phyloP scores from a whole-genome alignment of 2,797 vertebrate genomes.

The Apogon hyalosoma region DNA sequence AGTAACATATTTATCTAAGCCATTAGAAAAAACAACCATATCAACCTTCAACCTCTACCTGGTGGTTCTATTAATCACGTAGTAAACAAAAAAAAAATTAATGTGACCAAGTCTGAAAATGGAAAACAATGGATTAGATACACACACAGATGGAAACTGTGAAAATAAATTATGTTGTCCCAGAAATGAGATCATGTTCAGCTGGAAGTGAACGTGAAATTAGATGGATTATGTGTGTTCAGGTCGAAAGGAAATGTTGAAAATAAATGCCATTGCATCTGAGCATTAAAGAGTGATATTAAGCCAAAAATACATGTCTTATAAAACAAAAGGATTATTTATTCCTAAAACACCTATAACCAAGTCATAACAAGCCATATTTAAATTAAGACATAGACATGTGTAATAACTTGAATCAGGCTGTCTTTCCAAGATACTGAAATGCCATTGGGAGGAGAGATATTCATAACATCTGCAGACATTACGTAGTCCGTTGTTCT shows the following conservation, averaged over 20 bases:
- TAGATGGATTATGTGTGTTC: slow-evolving; percentile 40
- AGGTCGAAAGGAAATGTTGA: slow-evolving; percentile 45
- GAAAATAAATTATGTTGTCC: slow-evolving; percentile 48
- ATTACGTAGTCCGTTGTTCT: slow-evolving; percentile 4
- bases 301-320: slow-evolving; percentile 17
- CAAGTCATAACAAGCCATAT: slow-evolving; percentile 49
- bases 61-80: slow-evolving; percentile 29
- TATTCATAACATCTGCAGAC: neutral
- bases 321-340: slow-evolving; percentile 18
- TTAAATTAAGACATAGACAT: slow-evolving; percentile 14
- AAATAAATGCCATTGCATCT: slow-evolving; percentile 29
- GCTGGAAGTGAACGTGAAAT: slow-evolving; percentile 22
- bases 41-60: slow-evolving; percentile 22
- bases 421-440: slow-evolving; percentile 11
- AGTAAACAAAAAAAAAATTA: slow-evolving; percentile 28
- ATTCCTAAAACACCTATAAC: neutral
- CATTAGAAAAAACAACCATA: slow-evolving; percentile 30
- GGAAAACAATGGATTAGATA: slow-evolving; percentile 33
- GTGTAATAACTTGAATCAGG: slow-evolving; percentile 12
- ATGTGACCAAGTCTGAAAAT: slow-evolving; percentile 28
- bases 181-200: slow-evolving; percentile 33
- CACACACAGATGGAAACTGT: slow-evolving; percentile 30
- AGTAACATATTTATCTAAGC: slow-evolving; percentile 25
- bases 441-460: slow-evolving; percentile 2
- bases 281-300: slow-evolving; percentile 28